Evolutionary conservation across 2,888 invertebrate genomes (phyloP).

Genomic region (Clepsis dumicolana): DNA sequence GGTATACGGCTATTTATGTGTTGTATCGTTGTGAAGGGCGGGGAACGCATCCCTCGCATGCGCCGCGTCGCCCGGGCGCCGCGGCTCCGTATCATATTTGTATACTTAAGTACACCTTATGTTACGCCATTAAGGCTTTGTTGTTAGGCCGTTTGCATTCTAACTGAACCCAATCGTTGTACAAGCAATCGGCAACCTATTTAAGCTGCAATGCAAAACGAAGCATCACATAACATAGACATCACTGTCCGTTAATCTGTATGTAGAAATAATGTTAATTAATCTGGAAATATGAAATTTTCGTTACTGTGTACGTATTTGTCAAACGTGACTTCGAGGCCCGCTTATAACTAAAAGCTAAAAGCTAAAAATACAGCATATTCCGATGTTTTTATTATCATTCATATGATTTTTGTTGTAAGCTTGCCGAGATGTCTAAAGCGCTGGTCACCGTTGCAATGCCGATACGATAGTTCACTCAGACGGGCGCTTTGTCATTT

Average conservation of each 20-base stretch:
- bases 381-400: not conserved
- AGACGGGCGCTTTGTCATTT: not conserved
- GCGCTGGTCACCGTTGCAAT: not conserved
- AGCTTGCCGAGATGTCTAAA: not conserved
- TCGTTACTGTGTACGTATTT: not conserved
- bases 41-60: conserved; percentile 70
- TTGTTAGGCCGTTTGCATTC: conserved; percentile 69
- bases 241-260: conserved; percentile 46
- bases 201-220: conserved; percentile 1
- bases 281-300: not conserved
- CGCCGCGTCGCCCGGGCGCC: conserved; percentile 49
- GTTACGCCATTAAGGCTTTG: conserved; percentile 62
- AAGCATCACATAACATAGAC: conserved; percentile 49
- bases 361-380: not conserved
- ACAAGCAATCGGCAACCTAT: not conserved
- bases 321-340: not conserved
- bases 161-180: conserved; percentile 64
- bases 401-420: not conserved
- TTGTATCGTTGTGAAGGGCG: conserved; percentile 60
- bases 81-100: conserved; percentile 56
- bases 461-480: not conserved
- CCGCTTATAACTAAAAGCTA: not conserved
- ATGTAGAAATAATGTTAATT: conserved; percentile 1
- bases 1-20: conserved; percentile 71
- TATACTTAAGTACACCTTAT: conserved; percentile 62